Evolutionary conservation across 2,113 vertebrate species (phyloP).

Genomic region (Entosphenus tridentatus): DNA sequence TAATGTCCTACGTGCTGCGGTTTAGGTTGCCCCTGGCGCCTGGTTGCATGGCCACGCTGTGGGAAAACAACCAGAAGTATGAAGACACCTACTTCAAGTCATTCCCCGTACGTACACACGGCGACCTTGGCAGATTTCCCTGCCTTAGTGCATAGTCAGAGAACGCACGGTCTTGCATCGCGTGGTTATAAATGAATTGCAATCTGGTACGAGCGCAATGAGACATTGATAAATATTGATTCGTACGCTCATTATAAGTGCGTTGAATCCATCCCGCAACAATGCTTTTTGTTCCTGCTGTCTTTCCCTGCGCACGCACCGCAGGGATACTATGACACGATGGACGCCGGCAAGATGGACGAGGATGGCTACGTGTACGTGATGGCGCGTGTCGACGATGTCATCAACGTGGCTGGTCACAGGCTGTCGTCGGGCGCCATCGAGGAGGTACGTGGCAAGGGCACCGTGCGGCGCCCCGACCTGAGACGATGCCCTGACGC

Average conservation of each 20-base stretch:
- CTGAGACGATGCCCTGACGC: no score
- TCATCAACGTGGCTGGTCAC: slow-evolving; percentile 89
- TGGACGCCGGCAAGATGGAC: slow-evolving; percentile 77
- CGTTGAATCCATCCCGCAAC: no score
- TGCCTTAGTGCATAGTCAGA: not conserved
- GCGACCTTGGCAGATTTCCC: not conserved
- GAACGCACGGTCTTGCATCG: not conserved
- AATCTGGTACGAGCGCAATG: no score
- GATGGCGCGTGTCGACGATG: slow-evolving; percentile 76
- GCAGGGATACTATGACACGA: slow-evolving; percentile 86
- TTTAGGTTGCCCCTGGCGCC: slow-evolving; percentile 64
- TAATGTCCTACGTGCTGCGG: no score
- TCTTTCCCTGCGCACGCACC: slow-evolving; percentile 3
- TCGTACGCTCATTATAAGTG: no score
- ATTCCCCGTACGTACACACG: slow-evolving; percentile 44
- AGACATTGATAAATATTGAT: no score
- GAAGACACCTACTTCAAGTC: slow-evolving; percentile 64
- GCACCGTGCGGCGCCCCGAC: no score
- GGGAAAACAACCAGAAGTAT: slow-evolving; percentile 57
- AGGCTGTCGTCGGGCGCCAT: slow-evolving; percentile 69
- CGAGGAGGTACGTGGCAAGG: slow-evolving; percentile 46
- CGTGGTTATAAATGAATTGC: not conserved
- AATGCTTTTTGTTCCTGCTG: not conserved
- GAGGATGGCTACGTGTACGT: slow-evolving; percentile 70
- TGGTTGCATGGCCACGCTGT: slow-evolving; percentile 58